Conservation (phyloP, 1,140 invertebrate genomes). For the Pseudomyrmex concolor region DNA sequence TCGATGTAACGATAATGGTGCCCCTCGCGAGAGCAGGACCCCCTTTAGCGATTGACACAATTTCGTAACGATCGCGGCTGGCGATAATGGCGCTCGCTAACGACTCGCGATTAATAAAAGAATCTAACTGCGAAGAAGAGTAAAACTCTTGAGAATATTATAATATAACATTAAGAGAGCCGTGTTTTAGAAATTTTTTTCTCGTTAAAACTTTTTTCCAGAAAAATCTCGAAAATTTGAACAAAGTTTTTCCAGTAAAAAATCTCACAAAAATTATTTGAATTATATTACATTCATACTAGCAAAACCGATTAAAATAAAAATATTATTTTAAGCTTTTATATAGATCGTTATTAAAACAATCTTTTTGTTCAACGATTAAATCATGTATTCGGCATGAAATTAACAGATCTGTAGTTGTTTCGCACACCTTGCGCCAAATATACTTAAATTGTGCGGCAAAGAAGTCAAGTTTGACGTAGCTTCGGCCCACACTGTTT, state of each 20-base stretch:
- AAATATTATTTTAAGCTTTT: too few species aligned
- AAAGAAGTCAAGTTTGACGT: not conserved
- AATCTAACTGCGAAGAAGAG: slow-evolving; percentile 17
- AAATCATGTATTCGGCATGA: too few species aligned
- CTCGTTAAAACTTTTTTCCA: not conserved
- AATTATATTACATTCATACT: not conserved
- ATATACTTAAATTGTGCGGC: too few species aligned
- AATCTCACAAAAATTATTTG: not conserved
- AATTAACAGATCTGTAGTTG: too few species aligned
- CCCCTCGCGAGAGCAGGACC: not conserved
- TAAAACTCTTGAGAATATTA: not conserved
- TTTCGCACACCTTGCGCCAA: too few species aligned
- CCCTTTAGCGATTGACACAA: slow-evolving; percentile 46
- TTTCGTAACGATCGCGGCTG: slow-evolving; percentile 40
- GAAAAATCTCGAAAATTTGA: not conserved
- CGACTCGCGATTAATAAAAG: slow-evolving; percentile 18
- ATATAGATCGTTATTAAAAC: too few species aligned
- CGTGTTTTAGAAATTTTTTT: not conserved
- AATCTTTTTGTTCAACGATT: too few species aligned
- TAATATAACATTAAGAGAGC: not conserved
- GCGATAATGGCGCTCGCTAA: slow-evolving; percentile 41
- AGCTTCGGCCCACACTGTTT: slow-evolving; percentile 19
- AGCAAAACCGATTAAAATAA: not conserved
- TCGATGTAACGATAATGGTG: slow-evolving; percentile 51
- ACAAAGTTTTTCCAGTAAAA: not conserved